A percentile compares a stretch with the other conserved stretches of the same genome.
These are phyloP conservation scores for Drosophila ogumai DNA, from an alignment of 1,140 invertebrate genomes.

Conservation along the genomic window DNA sequence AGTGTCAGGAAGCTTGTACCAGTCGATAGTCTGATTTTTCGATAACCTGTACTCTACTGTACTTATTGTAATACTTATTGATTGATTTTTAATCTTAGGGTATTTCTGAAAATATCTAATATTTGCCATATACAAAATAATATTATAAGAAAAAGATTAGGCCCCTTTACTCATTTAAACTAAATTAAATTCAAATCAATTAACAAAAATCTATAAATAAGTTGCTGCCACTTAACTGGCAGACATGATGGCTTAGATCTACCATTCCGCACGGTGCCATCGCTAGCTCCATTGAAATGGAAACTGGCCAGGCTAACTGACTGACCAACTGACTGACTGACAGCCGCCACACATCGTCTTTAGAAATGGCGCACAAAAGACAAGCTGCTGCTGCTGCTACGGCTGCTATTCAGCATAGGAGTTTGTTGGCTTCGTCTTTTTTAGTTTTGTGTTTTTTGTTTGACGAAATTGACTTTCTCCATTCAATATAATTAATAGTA, in stretches of 20 bases:
- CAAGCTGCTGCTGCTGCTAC: constrained; percentile 16
- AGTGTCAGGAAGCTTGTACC: not conserved
- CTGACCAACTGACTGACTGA: constrained; percentile 57
- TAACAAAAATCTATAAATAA: not conserved
- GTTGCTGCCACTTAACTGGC: not conserved
- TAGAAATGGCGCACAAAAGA: constrained; percentile 80
- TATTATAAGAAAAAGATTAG: too few relatives aligned
- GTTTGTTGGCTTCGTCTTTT: constrained; percentile 25
- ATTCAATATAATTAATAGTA: constrained; percentile 84
- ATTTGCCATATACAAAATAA: too few relatives aligned
- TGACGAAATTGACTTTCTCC: constrained; percentile 83
- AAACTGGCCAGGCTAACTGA: constrained; percentile 65
- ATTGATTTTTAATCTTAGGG: not conserved
- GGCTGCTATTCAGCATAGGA: constrained; percentile 51
- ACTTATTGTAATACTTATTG: not conserved
- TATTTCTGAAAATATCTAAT: not conserved
- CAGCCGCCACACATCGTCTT: constrained; percentile 67
- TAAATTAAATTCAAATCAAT: not conserved
- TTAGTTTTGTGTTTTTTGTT: constrained; percentile 34
- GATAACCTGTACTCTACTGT: not conserved
- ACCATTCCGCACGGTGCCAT: constrained; percentile 22
- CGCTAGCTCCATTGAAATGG: constrained; percentile 63
- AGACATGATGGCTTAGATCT: not conserved
- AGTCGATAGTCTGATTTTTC: not conserved
- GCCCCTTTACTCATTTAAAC: too few relatives aligned